Percentiles rank a stretch among this genome's conserved stretches.
Evolutionary conservation across 2,113 vertebrate genomes (phyloP).

Genomic region (Seriola rivoliana): DNA sequence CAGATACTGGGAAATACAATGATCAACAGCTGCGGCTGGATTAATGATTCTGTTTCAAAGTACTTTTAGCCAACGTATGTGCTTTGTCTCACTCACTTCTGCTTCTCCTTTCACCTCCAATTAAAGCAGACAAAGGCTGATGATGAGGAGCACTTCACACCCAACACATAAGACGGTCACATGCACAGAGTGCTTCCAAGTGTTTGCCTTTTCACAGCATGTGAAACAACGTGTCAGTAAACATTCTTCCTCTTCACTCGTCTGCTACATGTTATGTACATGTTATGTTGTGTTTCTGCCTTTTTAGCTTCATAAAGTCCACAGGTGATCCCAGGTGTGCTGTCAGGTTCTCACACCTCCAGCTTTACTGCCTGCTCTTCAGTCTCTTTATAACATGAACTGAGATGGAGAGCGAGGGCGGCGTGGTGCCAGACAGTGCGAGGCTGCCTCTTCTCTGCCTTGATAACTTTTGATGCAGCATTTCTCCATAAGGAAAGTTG

Average conservation of each 20-base stretch:
- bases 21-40: neutral
- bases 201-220: conserved; percentile 20
- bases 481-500: too few relatives aligned
- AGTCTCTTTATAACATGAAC: neutral
- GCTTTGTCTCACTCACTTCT: conserved; percentile 11
- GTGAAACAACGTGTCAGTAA: conserved; percentile 20
- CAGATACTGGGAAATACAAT: too few relatives aligned
- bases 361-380: neutral
- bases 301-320: neutral
- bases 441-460: too few relatives aligned
- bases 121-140: conserved; percentile 35
- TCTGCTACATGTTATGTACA: neutral
- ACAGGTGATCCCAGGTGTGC: neutral
- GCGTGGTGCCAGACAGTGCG: too few relatives aligned
- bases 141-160: conserved; percentile 21
- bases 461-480: too few relatives aligned
- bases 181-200: neutral
- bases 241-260: neutral
- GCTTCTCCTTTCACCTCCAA: conserved; percentile 11
- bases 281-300: too few relatives aligned
- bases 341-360: conserved; percentile 5
- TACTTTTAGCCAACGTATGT: conserved; percentile 40
- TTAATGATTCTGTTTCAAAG: conserved; percentile 48
- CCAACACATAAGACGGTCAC: conserved; percentile 11
- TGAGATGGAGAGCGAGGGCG: too few relatives aligned